These are phyloP conservation scores for Bugulina stolonifera DNA, from an alignment of 2,888 invertebrate species.

Conservation along the genomic window DNA sequence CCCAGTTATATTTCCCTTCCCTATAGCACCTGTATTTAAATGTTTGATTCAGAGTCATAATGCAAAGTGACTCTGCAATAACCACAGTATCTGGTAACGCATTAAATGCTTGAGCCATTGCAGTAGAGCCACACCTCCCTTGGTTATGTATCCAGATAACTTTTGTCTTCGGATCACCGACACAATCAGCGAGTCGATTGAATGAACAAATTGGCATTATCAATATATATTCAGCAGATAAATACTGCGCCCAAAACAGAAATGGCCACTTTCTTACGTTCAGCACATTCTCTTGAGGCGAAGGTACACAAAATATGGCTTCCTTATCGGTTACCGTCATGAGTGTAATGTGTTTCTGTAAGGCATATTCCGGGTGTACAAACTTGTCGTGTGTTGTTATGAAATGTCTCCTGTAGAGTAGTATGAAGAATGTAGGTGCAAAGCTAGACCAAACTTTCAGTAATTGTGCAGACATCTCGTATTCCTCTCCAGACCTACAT, in stretches of 20 bases:
- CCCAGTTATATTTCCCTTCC: not conserved
- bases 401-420: not conserved
- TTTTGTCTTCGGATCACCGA: not conserved
- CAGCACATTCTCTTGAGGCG: not conserved
- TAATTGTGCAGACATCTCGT: not conserved
- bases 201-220: not conserved
- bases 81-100: not conserved
- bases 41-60: not conserved
- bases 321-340: not conserved
- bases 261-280: not conserved
- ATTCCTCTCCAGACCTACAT: not conserved
- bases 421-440: not conserved
- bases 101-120: not conserved
- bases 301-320: not conserved
- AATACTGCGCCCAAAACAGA: not conserved
- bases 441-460: constrained; percentile 8
- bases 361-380: constrained; percentile 8
- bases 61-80: not conserved
- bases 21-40: not conserved
- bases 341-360: constrained; percentile 7
- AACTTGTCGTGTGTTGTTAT: not conserved
- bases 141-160: not conserved
- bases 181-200: not conserved
- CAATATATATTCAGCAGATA: not conserved
- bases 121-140: not conserved